phyloP scores from a whole-genome alignment of 2,888 invertebrate genomes.

The Pseudococcus longispinus region DNA sequence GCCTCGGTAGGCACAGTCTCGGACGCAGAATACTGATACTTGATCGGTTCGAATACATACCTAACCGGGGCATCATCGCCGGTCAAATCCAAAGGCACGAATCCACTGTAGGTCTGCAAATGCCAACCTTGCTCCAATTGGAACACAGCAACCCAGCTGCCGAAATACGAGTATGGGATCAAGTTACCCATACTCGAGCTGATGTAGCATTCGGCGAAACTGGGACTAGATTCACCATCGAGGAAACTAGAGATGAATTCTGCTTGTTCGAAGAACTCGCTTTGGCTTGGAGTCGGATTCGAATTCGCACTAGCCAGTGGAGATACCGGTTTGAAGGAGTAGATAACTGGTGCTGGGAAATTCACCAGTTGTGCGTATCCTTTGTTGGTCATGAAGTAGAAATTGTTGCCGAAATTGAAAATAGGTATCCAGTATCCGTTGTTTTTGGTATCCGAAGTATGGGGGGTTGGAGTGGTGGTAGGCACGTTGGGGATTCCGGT shows the following conservation, averaged over 20 bases:
- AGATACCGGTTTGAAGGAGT: background rate
- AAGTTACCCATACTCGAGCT: background rate
- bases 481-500: background rate
- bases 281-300: no score
- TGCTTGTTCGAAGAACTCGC: background rate
- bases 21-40: background rate
- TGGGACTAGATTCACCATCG: background rate
- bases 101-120: background rate
- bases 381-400: background rate
- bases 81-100: background rate
- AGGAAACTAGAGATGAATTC: background rate
- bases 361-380: conserved; percentile 3
- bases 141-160: background rate
- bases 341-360: conserved; percentile 6
- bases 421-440: background rate
- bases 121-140: background rate
- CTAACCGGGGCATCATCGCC: background rate
- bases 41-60: background rate
- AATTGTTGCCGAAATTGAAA: conserved; percentile 13
- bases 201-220: background rate
- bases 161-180: conserved; percentile 12
- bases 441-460: background rate
- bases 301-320: no score
- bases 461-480: background rate
- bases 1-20: background rate